Evolutionary conservation across 1,140 invertebrate genomes (phyloP), one percentile per base, ranked within the genome.

Genomic region (Calycopis cecrops): DNA sequence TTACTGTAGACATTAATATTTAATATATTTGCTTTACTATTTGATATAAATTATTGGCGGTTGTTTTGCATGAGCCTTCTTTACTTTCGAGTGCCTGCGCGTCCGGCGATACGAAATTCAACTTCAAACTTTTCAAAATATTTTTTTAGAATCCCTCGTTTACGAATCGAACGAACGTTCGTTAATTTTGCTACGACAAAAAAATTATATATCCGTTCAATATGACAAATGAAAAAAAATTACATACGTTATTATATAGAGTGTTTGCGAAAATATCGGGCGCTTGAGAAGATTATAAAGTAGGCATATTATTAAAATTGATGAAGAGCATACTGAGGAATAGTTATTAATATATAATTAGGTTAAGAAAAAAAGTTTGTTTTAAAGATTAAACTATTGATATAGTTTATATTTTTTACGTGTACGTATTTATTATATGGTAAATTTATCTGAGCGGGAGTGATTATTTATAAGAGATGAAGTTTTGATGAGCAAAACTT

Each of bases 341-440:
- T 86, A 85, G 83, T 86, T 86, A 86, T 87, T 87, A 87, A 87
- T 87, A 87, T 87, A 87, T 87, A 85, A 85, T 84, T 85, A 87
- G 84, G 54, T 48, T 73, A 76, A 87, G 74, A 69, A 72, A 65
- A 87, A 65, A 87, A 84, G 81, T 87, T 87, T 85, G 81, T 87
- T 87, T 87, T 85, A 85, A 87, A 85, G 79, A 85, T 87, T 84
- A 85, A 87, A 87, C 84, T 87, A 85, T 87, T 83, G 76, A 87
- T 83, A 87, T 87, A 87, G 84, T 87, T 87, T 87, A 87, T 87
- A 87, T 87, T 87, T 87, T 87, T 87, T 87, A 87, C 84, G 79
- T 87, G 79, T 87, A 85, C 79, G 80, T 85, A 87, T 87, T 87
- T 87, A 87, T 87, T 87, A 81, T 85, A 87, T 79, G 81, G 81